Evolutionary conservation across 2,797 vertebrate genomes (phyloP), one percentile per base, ranked within the genome.

Genomic region (Xiphorhynchus erythropygius): DNA sequence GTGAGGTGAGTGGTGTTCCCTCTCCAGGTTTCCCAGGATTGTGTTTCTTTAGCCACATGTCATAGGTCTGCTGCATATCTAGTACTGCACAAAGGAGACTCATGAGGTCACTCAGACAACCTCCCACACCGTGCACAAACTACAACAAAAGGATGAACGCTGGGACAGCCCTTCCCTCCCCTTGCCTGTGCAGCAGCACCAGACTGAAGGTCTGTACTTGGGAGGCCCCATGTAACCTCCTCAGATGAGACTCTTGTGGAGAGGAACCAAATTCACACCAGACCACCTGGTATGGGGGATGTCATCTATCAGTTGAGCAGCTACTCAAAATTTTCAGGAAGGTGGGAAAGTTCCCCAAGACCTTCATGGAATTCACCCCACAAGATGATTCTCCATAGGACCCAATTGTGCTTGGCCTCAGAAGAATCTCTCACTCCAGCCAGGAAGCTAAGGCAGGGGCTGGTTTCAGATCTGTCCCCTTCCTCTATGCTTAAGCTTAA

Each of bases 31-130:
- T 98, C 92, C 97, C 99, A 18, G 98, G 97, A 92, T 97, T 97
- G 65, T 98, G 97, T 84, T 98, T 98, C 53, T 98, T 97, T 84
- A 98, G 94, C 99, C 99, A 99, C 97, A 98, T 98, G 82, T 99
- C 98, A 25, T 99, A 99, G 28, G 99, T 98, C 98, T 99, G 98
- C 97, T 99, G 99, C 98, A 99, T 98, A 94, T 99, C 99, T 77
- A 97, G 95, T 96, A 99, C 99, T 99, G 91, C 41, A 93, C 55
- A 81, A 80, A 92, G 62, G 65, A 0, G 0, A 87, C 15, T 18
- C 5, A 1, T 55, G 24, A 84, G 79, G 42, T 47, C 78, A 90
- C 55, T 44, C n/a, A 87, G 47, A 74, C n/a, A 84, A 60, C 23
- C 46, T 82, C 63, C 57, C 18, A 2, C 53, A 28, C 44, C 1